Evolutionary conservation across 1,140 invertebrate genomes (phyloP), one percentile per base, ranked within the genome.

Genomic region (Brachionus paranguensis): DNA sequence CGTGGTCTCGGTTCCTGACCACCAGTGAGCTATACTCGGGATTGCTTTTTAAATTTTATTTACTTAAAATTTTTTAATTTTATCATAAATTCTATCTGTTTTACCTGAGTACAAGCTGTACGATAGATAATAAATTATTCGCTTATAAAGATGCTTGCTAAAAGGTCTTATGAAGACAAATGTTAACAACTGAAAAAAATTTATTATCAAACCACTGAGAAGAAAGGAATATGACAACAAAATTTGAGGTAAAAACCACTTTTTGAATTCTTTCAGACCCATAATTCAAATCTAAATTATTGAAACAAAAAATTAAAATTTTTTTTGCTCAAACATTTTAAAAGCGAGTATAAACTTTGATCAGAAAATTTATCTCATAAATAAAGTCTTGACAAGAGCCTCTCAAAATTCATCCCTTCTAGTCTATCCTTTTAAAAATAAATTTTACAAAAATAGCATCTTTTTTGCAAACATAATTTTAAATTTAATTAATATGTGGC

Each of bases 1-100:
- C 55, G 91, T 89, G 85, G 94, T 87, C 85, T 93, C 92, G 45
- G 93, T 92, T 47, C 92, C 92, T 83, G 95, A 93, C 95, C 95
- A 97, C 95, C 95, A 98, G 91, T 97, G 94, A 83, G 93, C 93
- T 27, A 97, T 90, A 90, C 95, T 96, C 64, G 96, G 94, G 87
- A 97, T 90, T 91, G 97, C 95, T 97, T 41, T 45, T 27, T 17
- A 72, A 50, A 20, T 50, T 17, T 37, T 37, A 37, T 6, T 37
- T 37, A 17, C 47, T 29, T n/a, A 70, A 70, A 78, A 14, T n/a
- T 83, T 12, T 84, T 84, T 81, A 64, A 83, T 81, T 55, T 85
- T 29, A 74, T 76, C 33, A 70, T 24, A 53, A 78, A 33, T 68
- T 24, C 27, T 8, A 78, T 83, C 97, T 37, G 2, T 95, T 94